Evolutionary conservation across 2,113 vertebrate genomes (phyloP).

Genomic region (Clinocottus analis): DNA sequence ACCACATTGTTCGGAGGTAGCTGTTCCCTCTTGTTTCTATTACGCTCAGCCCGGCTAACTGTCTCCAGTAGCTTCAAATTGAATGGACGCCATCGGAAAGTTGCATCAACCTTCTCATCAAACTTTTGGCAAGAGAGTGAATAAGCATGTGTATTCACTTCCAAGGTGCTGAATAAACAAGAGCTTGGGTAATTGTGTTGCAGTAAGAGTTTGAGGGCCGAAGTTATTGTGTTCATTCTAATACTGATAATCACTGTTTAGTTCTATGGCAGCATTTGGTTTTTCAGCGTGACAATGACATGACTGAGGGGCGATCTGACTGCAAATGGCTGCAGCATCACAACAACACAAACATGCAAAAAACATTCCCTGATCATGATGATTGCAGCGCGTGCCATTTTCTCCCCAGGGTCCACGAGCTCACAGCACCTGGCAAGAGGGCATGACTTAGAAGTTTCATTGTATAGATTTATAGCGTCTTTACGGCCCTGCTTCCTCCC

Average conservation of each 20-base stretch:
- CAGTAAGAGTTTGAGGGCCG: background rate
- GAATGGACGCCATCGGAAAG: background rate
- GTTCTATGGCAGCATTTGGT: background rate
- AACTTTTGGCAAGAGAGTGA: background rate
- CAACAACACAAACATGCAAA: background rate
- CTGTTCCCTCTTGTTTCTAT: background rate
- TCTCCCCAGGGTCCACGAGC: conserved; percentile 39
- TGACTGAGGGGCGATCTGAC: conserved; percentile 16
- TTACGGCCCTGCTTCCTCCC: conserved; percentile 60
- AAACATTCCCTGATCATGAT: conserved; percentile 22
- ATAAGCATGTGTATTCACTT: background rate
- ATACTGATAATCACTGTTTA: background rate
- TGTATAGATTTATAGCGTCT: conserved; percentile 67
- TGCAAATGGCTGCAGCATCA: background rate
- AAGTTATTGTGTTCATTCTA: background rate
- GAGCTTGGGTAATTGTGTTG: background rate
- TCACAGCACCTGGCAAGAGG: conserved; percentile 58
- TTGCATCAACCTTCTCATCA: background rate
- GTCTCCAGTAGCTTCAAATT: background rate
- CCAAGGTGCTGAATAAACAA: background rate
- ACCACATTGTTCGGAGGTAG: background rate
- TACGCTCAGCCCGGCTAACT: background rate
- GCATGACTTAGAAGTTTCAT: conserved; percentile 65
- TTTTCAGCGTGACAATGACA: background rate
- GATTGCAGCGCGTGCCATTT: conserved; percentile 53